phyloP scores from a whole-genome alignment of 2,888 invertebrate genomes.

The Drosophila falleni region DNA sequence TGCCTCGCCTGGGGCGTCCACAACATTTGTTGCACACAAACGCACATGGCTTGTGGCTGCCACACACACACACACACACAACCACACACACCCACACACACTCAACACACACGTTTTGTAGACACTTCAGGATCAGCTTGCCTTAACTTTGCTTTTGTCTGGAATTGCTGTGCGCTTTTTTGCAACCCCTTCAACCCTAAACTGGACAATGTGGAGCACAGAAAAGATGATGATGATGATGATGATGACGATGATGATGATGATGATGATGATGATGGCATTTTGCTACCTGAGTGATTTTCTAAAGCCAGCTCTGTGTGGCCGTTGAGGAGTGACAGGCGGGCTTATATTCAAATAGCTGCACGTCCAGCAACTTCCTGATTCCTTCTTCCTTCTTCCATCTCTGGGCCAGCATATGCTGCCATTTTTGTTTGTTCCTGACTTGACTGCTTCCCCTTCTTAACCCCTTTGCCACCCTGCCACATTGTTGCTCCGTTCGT shows the following conservation, averaged over 20 bases:
- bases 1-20: slow-evolving; percentile 54
- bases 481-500: slow-evolving; percentile 50
- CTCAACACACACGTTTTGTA: slow-evolving; percentile 29
- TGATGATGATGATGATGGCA: slow-evolving; percentile 68
- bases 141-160: slow-evolving; percentile 76
- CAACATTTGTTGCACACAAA: slow-evolving; percentile 78
- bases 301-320: slow-evolving; percentile 71
- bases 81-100: slow-evolving; percentile 34
- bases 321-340: background rate
- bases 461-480: background rate
- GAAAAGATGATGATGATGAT: slow-evolving; percentile 44
- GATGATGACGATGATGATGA: slow-evolving; percentile 60
- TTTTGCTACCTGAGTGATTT: slow-evolving; percentile 83
- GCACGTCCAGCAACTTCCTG: slow-evolving; percentile 62
- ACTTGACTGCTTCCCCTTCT: slow-evolving; percentile 8
- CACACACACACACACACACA: slow-evolving; percentile 34
- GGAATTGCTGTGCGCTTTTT: slow-evolving; percentile 69
- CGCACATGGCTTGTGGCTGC: slow-evolving; percentile 50
- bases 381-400: slow-evolving; percentile 1
- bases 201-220: slow-evolving; percentile 34
- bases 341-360: slow-evolving; percentile 77
- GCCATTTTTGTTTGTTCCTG: slow-evolving; percentile 54
- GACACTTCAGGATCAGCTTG: slow-evolving; percentile 63
- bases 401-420: slow-evolving; percentile 62
- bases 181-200: slow-evolving; percentile 56